Percentiles rank a stretch among this genome's conserved stretches.
Conservation (phyloP, 2,113 vertebrate species). For the Rhodinocichla rosea region DNA sequence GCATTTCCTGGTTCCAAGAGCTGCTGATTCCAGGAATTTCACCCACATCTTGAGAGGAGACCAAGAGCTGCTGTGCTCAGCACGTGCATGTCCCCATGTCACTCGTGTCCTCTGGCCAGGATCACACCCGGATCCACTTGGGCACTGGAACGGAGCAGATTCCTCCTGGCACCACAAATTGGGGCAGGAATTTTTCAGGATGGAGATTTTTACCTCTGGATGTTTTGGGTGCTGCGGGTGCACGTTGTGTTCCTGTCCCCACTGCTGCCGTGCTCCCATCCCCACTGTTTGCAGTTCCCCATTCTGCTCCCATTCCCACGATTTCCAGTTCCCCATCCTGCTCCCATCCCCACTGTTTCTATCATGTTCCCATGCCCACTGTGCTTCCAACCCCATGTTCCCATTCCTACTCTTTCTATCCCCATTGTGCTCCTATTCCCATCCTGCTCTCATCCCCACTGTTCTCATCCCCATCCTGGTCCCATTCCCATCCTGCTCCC, state of each 20-base stretch:
- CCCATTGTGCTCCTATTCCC: neutral
- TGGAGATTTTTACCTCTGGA: neutral
- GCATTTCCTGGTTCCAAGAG: accelerated
- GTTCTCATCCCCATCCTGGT: too few relatives aligned
- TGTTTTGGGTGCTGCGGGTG: neutral
- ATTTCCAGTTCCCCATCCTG: neutral
- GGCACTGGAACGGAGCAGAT: accelerated
- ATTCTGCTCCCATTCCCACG: accelerated
- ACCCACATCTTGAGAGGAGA: accelerated
- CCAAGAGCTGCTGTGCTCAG: neutral
- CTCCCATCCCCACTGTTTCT: neutral
- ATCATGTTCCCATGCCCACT: too few relatives aligned
- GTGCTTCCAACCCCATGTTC: too few relatives aligned
- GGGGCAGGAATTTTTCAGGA: neutral
- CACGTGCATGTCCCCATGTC: accelerated
- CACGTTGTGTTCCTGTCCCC: accelerated
- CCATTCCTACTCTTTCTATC: neutral
- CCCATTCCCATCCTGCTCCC: neutral
- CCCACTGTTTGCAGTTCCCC: neutral
- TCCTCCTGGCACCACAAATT: accelerated
- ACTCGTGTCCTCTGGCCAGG: accelerated
- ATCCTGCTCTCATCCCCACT: accelerated
- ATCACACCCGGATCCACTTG: accelerated
- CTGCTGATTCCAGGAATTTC: neutral
- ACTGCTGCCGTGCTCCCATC: neutral